Percentiles rank a stretch among this genome's conserved stretches.
Evolutionary conservation across 1,140 invertebrate genomes (phyloP).

Genomic region (Apis laboriosa): DNA sequence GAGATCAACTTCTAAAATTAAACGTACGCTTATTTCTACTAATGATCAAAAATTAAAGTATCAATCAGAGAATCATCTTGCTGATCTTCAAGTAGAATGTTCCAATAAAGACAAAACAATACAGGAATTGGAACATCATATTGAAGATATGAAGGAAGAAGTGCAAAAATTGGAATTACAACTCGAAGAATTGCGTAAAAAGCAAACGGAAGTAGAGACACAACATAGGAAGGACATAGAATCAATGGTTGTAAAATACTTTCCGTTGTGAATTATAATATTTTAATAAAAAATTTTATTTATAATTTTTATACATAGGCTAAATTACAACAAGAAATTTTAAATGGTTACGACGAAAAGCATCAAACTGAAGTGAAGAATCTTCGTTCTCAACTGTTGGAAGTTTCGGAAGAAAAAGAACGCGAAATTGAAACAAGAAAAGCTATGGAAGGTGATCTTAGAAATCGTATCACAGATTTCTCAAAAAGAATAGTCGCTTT

Average conservation of each 20-base stretch:
- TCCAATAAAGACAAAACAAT: conserved; percentile 76
- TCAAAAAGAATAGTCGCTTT: conserved; percentile 42
- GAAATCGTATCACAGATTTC: conserved; percentile 38
- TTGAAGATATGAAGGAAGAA: conserved; percentile 72
- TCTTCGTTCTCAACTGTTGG: conserved; percentile 64
- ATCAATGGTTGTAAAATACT: conserved; percentile 65
- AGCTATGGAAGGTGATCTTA: conserved; percentile 49
- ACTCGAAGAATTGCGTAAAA: conserved; percentile 51
- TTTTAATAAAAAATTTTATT: conserved; percentile 6
- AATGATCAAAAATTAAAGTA: conserved; percentile 63
- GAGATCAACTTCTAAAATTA: conserved; percentile 53
- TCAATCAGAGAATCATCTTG: conserved; percentile 69
- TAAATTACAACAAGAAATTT: conserved; percentile 68
- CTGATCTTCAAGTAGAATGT: conserved; percentile 77
- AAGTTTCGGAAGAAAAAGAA: conserved; percentile 61
- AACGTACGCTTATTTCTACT: conserved; percentile 48
- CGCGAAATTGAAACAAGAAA: conserved; percentile 54
- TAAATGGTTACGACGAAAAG: conserved; percentile 64
- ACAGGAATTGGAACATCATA: conserved; percentile 73
- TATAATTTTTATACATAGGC: conserved; percentile 57
- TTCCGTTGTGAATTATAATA: background rate
- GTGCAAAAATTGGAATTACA: conserved; percentile 58
- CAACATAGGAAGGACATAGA: conserved; percentile 72
- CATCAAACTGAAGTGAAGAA: conserved; percentile 60
- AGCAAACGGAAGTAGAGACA: conserved; percentile 59